Evolutionary conservation across 2,888 invertebrate species (phyloP).

Genomic region (Nasonovia ribisnigri): DNA sequence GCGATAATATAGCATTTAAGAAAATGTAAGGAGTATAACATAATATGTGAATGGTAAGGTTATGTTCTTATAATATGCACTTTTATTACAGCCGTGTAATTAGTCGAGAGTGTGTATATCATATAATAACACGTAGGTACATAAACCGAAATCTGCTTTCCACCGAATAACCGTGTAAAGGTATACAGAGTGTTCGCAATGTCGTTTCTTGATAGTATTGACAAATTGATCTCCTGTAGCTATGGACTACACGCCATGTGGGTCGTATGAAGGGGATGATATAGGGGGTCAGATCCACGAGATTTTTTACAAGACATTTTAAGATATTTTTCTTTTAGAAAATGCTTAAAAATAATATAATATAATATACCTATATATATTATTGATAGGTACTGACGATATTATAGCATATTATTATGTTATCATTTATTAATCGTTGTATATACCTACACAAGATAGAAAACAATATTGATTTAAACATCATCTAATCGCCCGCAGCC

Average conservation of each 20-base stretch:
- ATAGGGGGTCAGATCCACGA: neutral
- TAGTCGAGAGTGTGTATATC: neutral
- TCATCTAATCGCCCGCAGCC: too few relatives aligned
- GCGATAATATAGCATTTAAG: neutral
- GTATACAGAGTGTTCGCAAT: neutral
- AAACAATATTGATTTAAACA: too few relatives aligned
- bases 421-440: too few relatives aligned
- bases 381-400: too few relatives aligned
- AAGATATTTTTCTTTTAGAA: neutral
- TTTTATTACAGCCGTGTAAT: neutral
- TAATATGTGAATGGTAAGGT: constrained; percentile 7
- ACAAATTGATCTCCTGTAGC: neutral
- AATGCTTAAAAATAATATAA: neutral
- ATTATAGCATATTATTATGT: too few relatives aligned
- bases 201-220: neutral
- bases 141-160: neutral
- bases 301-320: neutral
- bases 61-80: neutral
- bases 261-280: neutral
- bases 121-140: neutral
- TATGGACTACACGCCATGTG: neutral
- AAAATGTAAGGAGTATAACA: neutral
- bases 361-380: too few relatives aligned
- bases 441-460: too few relatives aligned
- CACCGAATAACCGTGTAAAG: neutral